Conservation (phyloP, 2,888 invertebrate genomes). For the Epistrophe grossulariae region DNA sequence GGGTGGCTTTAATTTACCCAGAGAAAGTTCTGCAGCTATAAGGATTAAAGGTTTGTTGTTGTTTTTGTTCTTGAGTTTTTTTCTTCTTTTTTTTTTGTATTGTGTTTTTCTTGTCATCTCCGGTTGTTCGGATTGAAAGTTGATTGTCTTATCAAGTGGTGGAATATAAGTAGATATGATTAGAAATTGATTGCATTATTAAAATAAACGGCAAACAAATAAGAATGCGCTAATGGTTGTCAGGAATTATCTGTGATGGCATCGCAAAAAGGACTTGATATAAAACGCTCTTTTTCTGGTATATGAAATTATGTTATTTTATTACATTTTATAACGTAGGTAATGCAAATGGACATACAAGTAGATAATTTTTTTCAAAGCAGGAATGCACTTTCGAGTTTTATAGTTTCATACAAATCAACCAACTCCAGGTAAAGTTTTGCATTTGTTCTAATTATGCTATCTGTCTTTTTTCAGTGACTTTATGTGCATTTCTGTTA, state of each 20-base stretch:
- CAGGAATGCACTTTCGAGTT: no score
- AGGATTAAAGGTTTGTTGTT: conserved; percentile 81
- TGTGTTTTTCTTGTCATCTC: conserved; percentile 14
- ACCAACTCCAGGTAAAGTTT: no score
- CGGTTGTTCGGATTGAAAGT: conserved; percentile 36
- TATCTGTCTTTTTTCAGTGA: no score
- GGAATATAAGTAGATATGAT: conserved; percentile 6
- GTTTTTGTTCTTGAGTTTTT: conserved; percentile 18
- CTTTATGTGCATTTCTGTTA: no score
- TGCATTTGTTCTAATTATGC: no score
- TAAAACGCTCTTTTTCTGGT: neutral
- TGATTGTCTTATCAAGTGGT: conserved; percentile 33
- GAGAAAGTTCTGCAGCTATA: conserved; percentile 83
- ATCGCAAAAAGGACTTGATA: neutral
- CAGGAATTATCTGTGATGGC: neutral
- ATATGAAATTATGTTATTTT: neutral
- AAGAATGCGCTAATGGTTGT: neutral
- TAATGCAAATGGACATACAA: neutral
- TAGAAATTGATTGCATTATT: conserved; percentile 28
- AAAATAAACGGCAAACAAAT: conserved; percentile 1
- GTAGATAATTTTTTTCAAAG: neutral
- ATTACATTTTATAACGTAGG: neutral
- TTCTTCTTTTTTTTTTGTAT: neutral
- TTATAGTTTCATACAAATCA: no score
- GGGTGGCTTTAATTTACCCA: conserved; percentile 83